phyloP scores from a whole-genome alignment of 2,113 vertebrate genomes.

The Albula goreensis region DNA sequence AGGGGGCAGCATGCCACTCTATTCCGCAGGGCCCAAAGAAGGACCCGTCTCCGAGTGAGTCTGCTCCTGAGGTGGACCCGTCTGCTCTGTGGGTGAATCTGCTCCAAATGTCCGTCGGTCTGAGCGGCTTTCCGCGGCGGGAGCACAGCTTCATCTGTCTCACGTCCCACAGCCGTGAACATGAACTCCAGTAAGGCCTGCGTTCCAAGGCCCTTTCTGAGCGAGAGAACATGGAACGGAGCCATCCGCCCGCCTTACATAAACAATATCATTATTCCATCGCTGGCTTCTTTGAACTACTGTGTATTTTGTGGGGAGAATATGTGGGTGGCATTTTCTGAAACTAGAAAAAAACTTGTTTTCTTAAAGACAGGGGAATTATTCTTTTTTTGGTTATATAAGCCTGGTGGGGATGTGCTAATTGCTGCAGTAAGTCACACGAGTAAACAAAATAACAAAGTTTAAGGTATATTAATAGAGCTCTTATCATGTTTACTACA shows the following conservation, averaged over 20 bases:
- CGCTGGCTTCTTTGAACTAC: slow-evolving; percentile 4
- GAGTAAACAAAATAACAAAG: slow-evolving; percentile 2
- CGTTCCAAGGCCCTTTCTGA: too few relatives aligned
- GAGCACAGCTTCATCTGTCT: not conserved
- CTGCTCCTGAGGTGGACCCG: not conserved
- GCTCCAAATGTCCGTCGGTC: too few relatives aligned
- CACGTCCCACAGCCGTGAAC: not conserved
- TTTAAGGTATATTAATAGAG: slow-evolving; percentile 20
- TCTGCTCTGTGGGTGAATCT: not conserved
- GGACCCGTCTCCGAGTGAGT: too few relatives aligned
- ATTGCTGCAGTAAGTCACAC: slow-evolving; percentile 16
- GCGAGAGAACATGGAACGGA: not conserved
- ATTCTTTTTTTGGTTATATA: slow-evolving; percentile 26
- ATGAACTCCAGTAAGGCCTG: too few relatives aligned
- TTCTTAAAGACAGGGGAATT: slow-evolving; percentile 26
- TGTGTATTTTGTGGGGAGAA: slow-evolving; percentile 16
- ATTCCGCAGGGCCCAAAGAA: too few relatives aligned
- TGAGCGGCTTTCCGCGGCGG: too few relatives aligned
- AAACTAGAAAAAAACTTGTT: slow-evolving; percentile 24
- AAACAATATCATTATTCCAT: slow-evolving; percentile 18
- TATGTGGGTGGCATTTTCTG: slow-evolving; percentile 20
- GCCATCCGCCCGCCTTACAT: slow-evolving; percentile 8
- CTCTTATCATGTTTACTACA: slow-evolving; percentile 11
- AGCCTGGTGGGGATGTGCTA: slow-evolving; percentile 27
- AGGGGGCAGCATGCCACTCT: too few relatives aligned